Percentiles rank a stretch among this genome's conserved stretches.
phyloP scores from a whole-genome alignment of 1,140 invertebrate species.

The Leptonema lineaticorne region DNA sequence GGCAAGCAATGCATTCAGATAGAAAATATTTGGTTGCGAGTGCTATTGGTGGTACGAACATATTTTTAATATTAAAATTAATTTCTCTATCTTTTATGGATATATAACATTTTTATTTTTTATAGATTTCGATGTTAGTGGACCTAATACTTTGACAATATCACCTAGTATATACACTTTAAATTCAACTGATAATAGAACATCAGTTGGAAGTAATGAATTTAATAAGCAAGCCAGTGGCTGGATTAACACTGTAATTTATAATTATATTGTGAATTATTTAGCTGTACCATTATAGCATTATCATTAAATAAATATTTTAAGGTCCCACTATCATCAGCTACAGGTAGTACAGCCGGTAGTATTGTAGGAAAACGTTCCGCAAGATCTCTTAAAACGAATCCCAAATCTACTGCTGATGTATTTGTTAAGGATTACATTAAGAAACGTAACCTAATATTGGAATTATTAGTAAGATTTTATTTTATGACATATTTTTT shows the following conservation, averaged over 20 bases:
- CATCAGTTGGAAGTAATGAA: conserved; percentile 59
- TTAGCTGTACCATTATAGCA: not conserved
- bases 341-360: conserved; percentile 51
- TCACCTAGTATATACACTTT: conserved; percentile 53
- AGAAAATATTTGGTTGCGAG: conserved; percentile 92
- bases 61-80: conserved; percentile 26
- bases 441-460: conserved; percentile 90
- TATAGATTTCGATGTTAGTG: conserved; percentile 55
- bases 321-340: conserved; percentile 54
- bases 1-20: conserved; percentile 94
- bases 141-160: conserved; percentile 52
- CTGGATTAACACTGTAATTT: conserved; percentile 84
- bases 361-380: conserved; percentile 76
- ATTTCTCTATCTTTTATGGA: no score
- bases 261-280: not conserved
- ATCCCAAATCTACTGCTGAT: conserved; percentile 62
- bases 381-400: conserved; percentile 66
- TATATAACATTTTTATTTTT: not conserved
- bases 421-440: conserved; percentile 92
- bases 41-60: conserved; percentile 59
- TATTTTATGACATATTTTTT: not conserved
- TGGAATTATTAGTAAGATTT: conserved; percentile 73
- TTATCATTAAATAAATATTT: not conserved
- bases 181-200: conserved; percentile 51
- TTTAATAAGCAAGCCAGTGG: conserved; percentile 66